Percentiles rank a stretch among this genome's conserved stretches.
phyloP scores from a whole-genome alignment of 2,113 vertebrate species.

The Spea multiplicata region DNA sequence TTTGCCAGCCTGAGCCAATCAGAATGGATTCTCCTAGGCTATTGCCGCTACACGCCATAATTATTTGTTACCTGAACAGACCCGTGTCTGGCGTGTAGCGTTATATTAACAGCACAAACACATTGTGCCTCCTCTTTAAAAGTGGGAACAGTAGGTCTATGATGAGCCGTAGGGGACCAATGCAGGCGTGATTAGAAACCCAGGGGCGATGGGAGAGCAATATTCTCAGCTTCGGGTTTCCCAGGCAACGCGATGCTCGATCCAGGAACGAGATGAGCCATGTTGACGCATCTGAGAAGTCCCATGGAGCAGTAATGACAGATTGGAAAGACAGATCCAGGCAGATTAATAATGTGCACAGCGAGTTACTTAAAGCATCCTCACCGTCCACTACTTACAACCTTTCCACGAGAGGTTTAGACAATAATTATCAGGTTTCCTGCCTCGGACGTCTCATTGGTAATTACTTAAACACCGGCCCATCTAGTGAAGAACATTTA shows the following conservation, averaged over 20 bases:
- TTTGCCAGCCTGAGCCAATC: no score
- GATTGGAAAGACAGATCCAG: neutral
- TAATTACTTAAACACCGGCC: neutral
- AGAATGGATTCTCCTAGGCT: no score
- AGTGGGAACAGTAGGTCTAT: neutral
- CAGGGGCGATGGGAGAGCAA: neutral
- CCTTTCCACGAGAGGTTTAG: neutral
- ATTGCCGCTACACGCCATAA: no score
- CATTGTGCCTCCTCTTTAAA: neutral
- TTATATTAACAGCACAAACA: neutral
- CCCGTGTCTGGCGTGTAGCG: neutral
- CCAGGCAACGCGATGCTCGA: conserved; percentile 5
- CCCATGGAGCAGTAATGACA: neutral
- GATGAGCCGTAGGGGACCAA: neutral
- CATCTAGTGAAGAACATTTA: neutral
- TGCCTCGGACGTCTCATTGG: neutral
- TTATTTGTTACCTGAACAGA: neutral
- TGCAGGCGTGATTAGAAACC: neutral
- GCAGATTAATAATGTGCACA: neutral
- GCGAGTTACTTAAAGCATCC: neutral
- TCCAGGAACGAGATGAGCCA: neutral
- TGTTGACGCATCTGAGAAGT: neutral
- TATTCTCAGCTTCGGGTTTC: conserved; percentile 1
- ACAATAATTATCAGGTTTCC: neutral
- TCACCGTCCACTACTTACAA: neutral